Percentiles rank a stretch among this genome's conserved stretches.
phyloP scores from a whole-genome alignment of 2,888 invertebrate species.

The Elmis aenea region DNA sequence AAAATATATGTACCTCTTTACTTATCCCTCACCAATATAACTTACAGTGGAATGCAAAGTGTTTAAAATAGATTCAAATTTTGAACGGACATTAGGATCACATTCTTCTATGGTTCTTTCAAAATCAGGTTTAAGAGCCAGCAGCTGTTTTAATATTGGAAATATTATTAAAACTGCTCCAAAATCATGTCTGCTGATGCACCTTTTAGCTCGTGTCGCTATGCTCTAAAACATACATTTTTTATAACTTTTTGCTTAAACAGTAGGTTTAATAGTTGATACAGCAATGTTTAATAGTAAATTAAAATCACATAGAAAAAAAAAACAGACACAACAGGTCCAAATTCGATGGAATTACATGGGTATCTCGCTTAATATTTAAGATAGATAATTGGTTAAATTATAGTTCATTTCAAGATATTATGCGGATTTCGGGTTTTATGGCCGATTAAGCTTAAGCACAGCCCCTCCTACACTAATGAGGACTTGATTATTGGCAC shows the following conservation, averaged over 20 bases:
- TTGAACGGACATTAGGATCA: conserved; percentile 62
- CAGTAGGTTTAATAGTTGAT: no score
- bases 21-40: neutral
- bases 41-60: conserved; percentile 70
- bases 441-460: no score
- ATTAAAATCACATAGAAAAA: no score
- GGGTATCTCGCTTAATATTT: no score
- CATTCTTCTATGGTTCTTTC: conserved; percentile 72
- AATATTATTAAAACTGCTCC: conserved; percentile 75
- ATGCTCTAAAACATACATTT: conserved; percentile 65
- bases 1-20: conserved; percentile 16
- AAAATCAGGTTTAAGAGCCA: conserved; percentile 72
- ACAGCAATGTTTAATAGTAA: no score
- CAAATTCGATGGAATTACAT: no score
- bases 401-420: no score
- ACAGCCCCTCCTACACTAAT: no score
- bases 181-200: conserved; percentile 73
- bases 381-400: no score
- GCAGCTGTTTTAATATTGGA: conserved; percentile 74
- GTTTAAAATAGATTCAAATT: conserved; percentile 68
- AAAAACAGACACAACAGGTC: neutral
- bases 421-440: no score
- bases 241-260: no score
- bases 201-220: conserved; percentile 67
- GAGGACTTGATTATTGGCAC: no score